Base-by-base conservation (phyloP, 2,113 vertebrate species). In the Entomyzon cyanotis region DNA sequence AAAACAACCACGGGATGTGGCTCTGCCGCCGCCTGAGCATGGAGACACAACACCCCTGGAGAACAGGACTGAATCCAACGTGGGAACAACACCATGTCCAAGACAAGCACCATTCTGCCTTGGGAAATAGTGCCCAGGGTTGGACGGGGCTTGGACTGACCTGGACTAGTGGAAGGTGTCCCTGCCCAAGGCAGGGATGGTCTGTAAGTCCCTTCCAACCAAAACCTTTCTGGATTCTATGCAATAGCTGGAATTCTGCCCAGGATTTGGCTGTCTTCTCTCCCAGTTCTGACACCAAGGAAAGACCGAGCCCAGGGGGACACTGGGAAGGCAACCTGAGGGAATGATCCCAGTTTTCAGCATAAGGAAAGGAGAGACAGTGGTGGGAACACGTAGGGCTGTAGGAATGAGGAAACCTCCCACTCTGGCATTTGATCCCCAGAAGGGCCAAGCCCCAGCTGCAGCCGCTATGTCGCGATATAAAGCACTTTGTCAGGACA, bases 41-140 rank as follows among this genome's bases (percentile, higher is more conserved):
- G 6, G 15, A 33, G n/a, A 7, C 35, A 23, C 60, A 11, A 7
- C 24, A 31, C 4, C 19, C 23, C 18, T 0, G 31, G 14, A 11
- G 39, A 37, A 5, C 11, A 9, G 44, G 23, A 33, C 0, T 1
- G 22, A 25, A 31, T 5, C 41, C 2, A 2, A 5, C 0, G 3
- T 9, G 4, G 60, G 10, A 58, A 78, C 18, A 27, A 11, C 76
- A 25, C 27, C 0, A 4, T 5, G 39, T 18, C 21, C n/a, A 13
- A 25, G 12, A 20, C 11, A 19, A 22, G 20, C 13, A 52, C 35
- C 58, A 19, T 4, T 62, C 52, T 7, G n/a, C 47, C 67, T 11
- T 2, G 27, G 46, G 12, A 47, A 7, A 60, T 42, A 15, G 21
- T 3, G 25, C 27, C 58, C 35, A 28, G 8, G 25, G 17, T 0